phyloP scores from a whole-genome alignment of 2,797 vertebrate species.

The Gallinago stenura region DNA sequence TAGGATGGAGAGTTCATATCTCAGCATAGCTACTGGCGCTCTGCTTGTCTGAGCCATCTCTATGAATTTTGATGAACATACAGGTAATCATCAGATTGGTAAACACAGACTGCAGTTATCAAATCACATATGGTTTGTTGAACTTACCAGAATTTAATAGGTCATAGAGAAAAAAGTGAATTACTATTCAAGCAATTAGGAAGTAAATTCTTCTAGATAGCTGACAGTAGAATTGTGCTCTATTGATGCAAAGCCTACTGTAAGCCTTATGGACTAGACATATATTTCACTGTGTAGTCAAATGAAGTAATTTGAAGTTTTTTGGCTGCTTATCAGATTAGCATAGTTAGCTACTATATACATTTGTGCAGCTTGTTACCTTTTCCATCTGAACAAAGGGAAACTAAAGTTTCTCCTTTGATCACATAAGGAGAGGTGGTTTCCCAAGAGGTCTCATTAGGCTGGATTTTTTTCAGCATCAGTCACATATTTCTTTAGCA shows the following conservation, averaged over 20 bases:
- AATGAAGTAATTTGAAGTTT: neutral
- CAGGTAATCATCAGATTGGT: neutral
- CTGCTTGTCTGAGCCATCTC: neutral
- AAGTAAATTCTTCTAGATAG: neutral
- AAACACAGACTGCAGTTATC: neutral
- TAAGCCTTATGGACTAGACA: neutral
- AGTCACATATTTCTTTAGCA: conserved; percentile 39
- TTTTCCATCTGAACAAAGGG: neutral
- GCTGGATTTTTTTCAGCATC: conserved; percentile 36
- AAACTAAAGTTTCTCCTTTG: neutral
- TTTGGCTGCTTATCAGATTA: neutral
- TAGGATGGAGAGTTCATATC: neutral
- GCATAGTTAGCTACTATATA: neutral
- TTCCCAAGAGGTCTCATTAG: conserved; percentile 62
- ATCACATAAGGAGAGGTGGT: neutral
- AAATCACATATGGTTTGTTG: neutral
- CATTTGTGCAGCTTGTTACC: neutral
- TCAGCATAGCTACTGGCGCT: neutral
- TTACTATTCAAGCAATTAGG: neutral
- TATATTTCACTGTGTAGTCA: neutral
- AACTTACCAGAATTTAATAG: neutral
- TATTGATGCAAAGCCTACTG: neutral
- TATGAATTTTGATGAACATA: neutral
- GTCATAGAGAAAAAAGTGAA: neutral
- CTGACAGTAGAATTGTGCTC: neutral